A percentile compares a stretch with the other conserved stretches of the same genome.
These are phyloP conservation scores for Argynnis bischoffii DNA, from an alignment of 2,888 invertebrate genomes.

Conservation along the genomic window DNA sequence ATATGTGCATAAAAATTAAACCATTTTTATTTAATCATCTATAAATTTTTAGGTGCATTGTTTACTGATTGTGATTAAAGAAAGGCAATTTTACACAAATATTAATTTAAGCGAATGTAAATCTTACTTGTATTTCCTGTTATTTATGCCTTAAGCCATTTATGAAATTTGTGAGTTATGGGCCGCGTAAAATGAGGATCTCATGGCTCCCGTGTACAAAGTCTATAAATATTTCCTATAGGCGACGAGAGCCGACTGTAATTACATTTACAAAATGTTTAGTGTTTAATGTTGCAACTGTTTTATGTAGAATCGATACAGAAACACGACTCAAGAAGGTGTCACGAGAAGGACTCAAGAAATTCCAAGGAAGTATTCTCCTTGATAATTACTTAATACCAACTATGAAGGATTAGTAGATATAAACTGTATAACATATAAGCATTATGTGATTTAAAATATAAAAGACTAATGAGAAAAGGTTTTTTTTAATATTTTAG, in stretches of 20 bases:
- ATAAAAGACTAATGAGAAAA: too few species aligned
- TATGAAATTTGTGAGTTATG: slow-evolving; percentile 25
- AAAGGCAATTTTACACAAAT: neutral
- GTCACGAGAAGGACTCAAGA: too few species aligned
- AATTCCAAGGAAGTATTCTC: too few species aligned
- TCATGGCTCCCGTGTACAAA: slow-evolving; percentile 10
- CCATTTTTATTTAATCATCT: too few species aligned
- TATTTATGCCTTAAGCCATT: slow-evolving; percentile 24
- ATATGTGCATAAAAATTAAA: too few species aligned
- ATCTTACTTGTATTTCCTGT: slow-evolving; percentile 21
- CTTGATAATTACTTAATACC: too few species aligned
- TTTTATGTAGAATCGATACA: neutral
- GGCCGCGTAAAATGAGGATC: slow-evolving; percentile 14
- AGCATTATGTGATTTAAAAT: too few species aligned
- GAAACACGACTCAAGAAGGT: neutral
- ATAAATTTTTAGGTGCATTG: too few species aligned
- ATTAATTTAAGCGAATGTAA: slow-evolving; percentile 17
- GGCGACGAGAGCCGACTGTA: neutral
- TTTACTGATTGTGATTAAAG: too few species aligned
- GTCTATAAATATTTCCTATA: slow-evolving; percentile 17
- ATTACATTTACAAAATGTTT: slow-evolving; percentile 14
- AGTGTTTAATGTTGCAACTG: neutral
- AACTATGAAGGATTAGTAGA: too few species aligned
- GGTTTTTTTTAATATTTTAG: too few species aligned
- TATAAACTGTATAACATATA: too few species aligned